Conservation (phyloP, 1,140 invertebrate genomes). For the Drosophila obscura region DNA sequence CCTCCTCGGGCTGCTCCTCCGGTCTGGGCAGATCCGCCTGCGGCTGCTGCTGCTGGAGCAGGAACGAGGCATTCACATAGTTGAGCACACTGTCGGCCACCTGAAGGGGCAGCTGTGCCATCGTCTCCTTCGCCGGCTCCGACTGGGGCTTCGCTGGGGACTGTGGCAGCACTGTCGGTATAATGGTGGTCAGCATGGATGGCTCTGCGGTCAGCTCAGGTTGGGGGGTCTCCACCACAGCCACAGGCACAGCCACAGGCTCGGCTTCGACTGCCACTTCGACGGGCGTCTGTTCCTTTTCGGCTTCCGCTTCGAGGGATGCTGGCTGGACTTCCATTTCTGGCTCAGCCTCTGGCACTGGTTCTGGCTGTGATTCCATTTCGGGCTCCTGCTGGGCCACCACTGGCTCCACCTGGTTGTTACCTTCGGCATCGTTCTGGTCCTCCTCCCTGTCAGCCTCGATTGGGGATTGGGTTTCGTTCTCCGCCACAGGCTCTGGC, state of each 20-base stretch:
- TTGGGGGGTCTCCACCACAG: not conserved
- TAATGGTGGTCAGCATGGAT: conserved; percentile 71
- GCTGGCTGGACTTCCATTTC: not conserved
- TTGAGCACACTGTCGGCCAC: conserved; percentile 75
- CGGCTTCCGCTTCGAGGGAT: not conserved
- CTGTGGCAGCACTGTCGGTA: conserved; percentile 52
- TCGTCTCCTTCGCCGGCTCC: not conserved
- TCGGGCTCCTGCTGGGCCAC: not conserved
- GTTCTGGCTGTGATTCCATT: not conserved
- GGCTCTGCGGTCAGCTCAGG: conserved; percentile 7
- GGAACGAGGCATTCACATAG: conserved; percentile 80
- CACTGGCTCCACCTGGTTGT: conserved; percentile 9
- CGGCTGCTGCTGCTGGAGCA: conserved; percentile 37
- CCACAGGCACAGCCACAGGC: not conserved
- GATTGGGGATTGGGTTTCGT: not conserved
- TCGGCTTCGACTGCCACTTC: not conserved
- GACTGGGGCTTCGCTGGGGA: conserved; percentile 3
- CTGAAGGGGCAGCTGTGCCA: conserved; percentile 21
- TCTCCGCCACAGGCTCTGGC: not conserved
- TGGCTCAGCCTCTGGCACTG: no score
- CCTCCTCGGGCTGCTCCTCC: conserved; percentile 17
- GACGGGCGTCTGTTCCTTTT: conserved; percentile 3
- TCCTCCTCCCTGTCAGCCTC: conserved; percentile 7
- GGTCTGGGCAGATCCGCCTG: conserved; percentile 28
- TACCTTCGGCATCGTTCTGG: conserved; percentile 17